Evolutionary conservation across 2,797 vertebrate genomes (phyloP).

Genomic region (Tympanoctomys barrerae): DNA sequence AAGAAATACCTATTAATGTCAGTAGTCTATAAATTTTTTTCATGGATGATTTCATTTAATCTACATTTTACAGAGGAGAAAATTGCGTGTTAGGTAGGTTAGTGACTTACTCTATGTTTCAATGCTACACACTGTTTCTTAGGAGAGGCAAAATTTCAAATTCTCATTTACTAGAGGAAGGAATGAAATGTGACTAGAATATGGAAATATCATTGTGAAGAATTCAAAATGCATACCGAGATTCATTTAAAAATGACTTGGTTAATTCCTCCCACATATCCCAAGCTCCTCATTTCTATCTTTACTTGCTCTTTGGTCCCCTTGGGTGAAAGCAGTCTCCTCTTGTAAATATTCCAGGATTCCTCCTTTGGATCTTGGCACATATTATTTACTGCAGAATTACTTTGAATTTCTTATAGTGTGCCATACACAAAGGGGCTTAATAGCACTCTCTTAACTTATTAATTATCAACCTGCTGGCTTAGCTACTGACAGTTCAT

Average conservation of each 20-base stretch:
- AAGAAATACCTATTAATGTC: neutral
- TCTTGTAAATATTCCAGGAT: constrained; percentile 19
- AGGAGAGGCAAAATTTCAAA: constrained; percentile 4
- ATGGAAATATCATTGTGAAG: neutral
- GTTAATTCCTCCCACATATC: neutral
- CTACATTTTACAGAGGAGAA: neutral
- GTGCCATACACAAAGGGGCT: neutral
- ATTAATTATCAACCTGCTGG: neutral
- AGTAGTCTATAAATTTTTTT: constrained; percentile 11
- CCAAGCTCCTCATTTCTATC: neutral
- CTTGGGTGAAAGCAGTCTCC: neutral
- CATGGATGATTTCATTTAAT: neutral
- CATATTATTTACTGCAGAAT: neutral
- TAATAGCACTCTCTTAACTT: neutral
- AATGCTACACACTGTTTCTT: neutral
- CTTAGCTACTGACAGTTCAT: neutral
- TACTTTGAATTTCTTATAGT: neutral
- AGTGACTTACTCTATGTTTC: neutral
- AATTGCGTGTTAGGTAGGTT: neutral
- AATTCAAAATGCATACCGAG: neutral
- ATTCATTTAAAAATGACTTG: constrained; percentile 3
- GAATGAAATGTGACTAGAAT: neutral
- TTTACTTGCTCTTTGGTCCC: neutral
- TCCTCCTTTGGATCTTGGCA: neutral
- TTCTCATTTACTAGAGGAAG: neutral